A percentile compares a stretch with the other conserved stretches of the same genome.
These are phyloP conservation scores for Anthonomus grandis DNA, from an alignment of 1,140 invertebrate species.

Conservation along the genomic window DNA sequence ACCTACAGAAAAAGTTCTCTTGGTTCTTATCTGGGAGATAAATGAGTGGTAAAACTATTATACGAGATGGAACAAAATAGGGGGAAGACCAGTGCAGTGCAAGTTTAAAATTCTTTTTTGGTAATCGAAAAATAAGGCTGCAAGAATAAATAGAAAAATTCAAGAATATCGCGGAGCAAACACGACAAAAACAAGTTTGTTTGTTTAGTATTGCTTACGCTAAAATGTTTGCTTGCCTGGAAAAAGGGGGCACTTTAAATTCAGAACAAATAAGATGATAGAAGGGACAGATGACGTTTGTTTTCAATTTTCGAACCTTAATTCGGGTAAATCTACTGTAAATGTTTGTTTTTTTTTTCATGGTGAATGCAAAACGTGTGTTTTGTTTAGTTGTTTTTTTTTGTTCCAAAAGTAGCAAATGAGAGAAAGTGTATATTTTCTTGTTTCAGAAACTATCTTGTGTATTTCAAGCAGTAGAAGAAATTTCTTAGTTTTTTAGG, in stretches of 20 bases:
- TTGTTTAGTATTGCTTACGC: conserved; percentile 15
- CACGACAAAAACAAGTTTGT: conserved; percentile 16
- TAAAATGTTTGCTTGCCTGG: conserved; percentile 14
- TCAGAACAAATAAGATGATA: conserved; percentile 18
- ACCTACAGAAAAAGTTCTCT: too few species aligned
- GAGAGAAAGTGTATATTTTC: neutral
- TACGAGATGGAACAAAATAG: too few species aligned
- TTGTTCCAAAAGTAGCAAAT: too few species aligned
- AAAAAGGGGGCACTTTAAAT: conserved; percentile 21
- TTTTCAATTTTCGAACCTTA: conserved; percentile 12
- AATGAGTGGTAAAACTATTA: too few species aligned
- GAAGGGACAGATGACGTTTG: conserved; percentile 18
- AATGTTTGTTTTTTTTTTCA: too few species aligned
- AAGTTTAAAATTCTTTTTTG: too few species aligned
- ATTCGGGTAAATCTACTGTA: conserved; percentile 1
- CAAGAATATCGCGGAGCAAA: conserved; percentile 5
- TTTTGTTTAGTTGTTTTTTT: too few species aligned
- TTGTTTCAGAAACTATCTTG: neutral
- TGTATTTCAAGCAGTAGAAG: neutral
- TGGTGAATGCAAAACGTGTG: too few species aligned
- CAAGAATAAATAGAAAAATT: too few species aligned
- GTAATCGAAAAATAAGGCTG: too few species aligned
- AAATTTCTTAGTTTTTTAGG: neutral
- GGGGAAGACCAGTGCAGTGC: too few species aligned
- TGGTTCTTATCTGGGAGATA: too few species aligned